Evolutionary conservation across 2,888 invertebrate genomes (phyloP).

Genomic region (Drosophila mercatorum): DNA sequence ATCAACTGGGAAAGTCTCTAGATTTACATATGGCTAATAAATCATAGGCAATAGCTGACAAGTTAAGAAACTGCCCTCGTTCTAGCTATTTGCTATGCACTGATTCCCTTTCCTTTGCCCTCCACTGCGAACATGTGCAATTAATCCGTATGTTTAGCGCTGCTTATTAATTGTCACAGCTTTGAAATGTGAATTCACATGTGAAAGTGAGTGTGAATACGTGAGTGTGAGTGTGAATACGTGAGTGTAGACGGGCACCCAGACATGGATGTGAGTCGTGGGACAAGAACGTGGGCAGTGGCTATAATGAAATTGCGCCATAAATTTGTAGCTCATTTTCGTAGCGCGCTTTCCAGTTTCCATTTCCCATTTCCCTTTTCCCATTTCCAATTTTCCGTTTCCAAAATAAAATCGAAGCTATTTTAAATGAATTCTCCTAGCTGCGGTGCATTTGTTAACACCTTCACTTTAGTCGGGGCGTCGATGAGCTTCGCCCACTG

Average conservation of each 20-base stretch:
- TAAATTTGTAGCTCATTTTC: constrained; percentile 63
- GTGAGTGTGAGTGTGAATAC: constrained; percentile 12
- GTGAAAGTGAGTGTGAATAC: neutral
- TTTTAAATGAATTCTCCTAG: constrained; percentile 53
- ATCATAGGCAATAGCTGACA: constrained; percentile 16
- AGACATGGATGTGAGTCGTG: constrained; percentile 12
- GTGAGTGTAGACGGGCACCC: neutral
- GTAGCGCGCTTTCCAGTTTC: constrained; percentile 20
- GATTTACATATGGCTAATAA: neutral
- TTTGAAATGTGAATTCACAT: constrained; percentile 24
- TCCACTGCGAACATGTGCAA: constrained; percentile 70
- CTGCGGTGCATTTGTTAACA: constrained; percentile 73
- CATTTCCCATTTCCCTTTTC: constrained; percentile 7
- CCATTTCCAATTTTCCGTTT: constrained; percentile 4
- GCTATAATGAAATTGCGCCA: constrained; percentile 62
- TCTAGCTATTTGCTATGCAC: constrained; percentile 19
- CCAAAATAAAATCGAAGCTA: constrained; percentile 8
- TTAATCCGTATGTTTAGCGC: constrained; percentile 79
- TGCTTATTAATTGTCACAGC: constrained; percentile 78
- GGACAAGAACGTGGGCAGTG: constrained; percentile 44
- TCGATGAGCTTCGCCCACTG: constrained; percentile 80
- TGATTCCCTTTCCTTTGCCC: constrained; percentile 4
- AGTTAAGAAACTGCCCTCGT: constrained; percentile 49
- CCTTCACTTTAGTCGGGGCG: constrained; percentile 76
- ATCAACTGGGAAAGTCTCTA: neutral